Percentiles rank a stretch among this genome's conserved stretches.
These are phyloP conservation scores for Indri indri DNA, from an alignment of 2,113 vertebrate species.

Conservation along the genomic window DNA sequence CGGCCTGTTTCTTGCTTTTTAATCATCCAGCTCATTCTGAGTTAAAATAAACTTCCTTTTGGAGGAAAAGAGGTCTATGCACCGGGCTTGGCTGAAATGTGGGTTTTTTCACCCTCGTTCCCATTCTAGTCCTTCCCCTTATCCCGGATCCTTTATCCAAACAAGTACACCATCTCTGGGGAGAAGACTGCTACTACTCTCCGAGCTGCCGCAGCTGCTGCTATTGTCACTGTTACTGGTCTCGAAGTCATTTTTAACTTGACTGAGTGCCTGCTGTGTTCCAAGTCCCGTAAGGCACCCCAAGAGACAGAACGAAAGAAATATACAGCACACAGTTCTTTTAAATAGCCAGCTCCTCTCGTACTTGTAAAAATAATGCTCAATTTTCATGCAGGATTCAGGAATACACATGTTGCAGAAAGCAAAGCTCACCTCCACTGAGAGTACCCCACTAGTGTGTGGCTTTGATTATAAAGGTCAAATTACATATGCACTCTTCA, in stretches of 20 bases:
- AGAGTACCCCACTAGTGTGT: conserved; percentile 1
- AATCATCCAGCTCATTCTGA: conserved; percentile 9
- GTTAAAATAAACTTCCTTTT: conserved; percentile 48
- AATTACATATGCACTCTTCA: background rate
- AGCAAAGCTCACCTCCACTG: background rate
- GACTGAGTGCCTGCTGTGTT: conserved; percentile 59
- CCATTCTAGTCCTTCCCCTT: conserved; percentile 5
- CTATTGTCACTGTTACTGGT: conserved; percentile 20
- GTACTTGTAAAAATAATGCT: background rate
- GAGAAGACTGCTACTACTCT: conserved; percentile 35
- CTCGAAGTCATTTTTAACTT: conserved; percentile 70
- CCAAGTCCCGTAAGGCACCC: conserved; percentile 34
- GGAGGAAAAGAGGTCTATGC: background rate
- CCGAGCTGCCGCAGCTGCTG: background rate
- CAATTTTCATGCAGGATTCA: background rate
- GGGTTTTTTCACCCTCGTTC: background rate
- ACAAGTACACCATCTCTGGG: conserved; percentile 20
- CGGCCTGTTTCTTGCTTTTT: conserved; percentile 26
- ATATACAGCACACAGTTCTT: background rate
- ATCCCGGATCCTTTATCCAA: conserved; percentile 5
- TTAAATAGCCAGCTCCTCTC: conserved; percentile 41
- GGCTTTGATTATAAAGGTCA: conserved; percentile 52
- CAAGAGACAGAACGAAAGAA: conserved; percentile 10
- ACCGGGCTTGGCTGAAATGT: background rate
- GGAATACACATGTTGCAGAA: conserved; percentile 14